Evolutionary conservation across 2,888 invertebrate species (phyloP).

Genomic region (Oscheius sp.): DNA sequence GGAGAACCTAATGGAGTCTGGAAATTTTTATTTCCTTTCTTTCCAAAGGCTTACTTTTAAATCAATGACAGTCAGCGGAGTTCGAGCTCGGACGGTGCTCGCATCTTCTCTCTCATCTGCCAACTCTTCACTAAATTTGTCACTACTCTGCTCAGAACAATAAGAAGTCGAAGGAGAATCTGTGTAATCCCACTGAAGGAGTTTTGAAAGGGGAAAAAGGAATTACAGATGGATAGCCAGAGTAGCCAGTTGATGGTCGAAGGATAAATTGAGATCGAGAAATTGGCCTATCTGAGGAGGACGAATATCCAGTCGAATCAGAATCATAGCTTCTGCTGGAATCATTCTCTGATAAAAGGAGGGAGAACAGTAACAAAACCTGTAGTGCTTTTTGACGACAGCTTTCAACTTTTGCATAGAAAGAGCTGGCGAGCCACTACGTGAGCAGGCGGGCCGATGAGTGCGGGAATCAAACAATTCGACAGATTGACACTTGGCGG

Average conservation of each 20-base stretch:
- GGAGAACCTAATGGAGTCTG: constrained; percentile 7
- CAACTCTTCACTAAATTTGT: background rate
- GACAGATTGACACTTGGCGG: constrained; percentile 27
- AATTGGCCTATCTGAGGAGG: constrained; percentile 35
- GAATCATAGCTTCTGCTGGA: constrained; percentile 40
- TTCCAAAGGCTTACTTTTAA: background rate
- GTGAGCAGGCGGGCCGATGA: constrained; percentile 22
- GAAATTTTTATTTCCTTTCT: background rate
- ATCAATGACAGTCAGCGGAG: constrained; percentile 7
- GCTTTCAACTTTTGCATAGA: constrained; percentile 22
- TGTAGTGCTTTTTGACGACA: constrained; percentile 1
- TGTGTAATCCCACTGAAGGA: constrained; percentile 13
- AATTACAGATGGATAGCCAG: constrained; percentile 12
- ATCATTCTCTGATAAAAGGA: background rate
- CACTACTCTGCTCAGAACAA: constrained; percentile 7
- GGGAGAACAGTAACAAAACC: background rate
- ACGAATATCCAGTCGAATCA: constrained; percentile 48
- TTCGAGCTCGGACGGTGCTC: background rate
- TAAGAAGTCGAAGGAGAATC: constrained; percentile 12
- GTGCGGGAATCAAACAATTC: constrained; percentile 23
- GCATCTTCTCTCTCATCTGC: constrained; percentile 2
- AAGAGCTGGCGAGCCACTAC: constrained; percentile 2
- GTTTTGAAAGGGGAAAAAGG: background rate
- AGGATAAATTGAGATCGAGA: constrained; percentile 47
- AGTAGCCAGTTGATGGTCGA: constrained; percentile 31